These are phyloP conservation scores for Mola mola DNA, from an alignment of 2,113 vertebrate species.

Conservation along the genomic window DNA sequence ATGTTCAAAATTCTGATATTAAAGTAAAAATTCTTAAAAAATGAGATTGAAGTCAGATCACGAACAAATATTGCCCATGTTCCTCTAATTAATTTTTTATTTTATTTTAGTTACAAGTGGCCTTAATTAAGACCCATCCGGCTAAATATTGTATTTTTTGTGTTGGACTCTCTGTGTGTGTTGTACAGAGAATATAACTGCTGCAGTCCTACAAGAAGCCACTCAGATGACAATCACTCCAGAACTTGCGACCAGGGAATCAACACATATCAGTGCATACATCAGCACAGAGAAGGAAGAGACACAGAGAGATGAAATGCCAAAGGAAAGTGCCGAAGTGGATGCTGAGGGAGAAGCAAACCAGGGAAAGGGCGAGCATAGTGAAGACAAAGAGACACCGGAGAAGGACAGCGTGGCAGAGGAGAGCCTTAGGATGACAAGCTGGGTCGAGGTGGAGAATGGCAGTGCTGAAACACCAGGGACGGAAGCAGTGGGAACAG, in stretches of 20 bases:
- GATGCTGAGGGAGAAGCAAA: slow-evolving; percentile 9
- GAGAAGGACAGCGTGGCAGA: slow-evolving; percentile 55
- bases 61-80: too few species aligned
- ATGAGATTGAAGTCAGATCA: too few species aligned
- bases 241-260: slow-evolving; percentile 23
- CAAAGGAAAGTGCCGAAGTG: slow-evolving; percentile 45
- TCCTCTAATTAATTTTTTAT: too few species aligned
- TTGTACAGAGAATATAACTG: slow-evolving; percentile 58
- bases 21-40: too few species aligned
- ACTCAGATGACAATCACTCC: slow-evolving; percentile 44
- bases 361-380: slow-evolving; percentile 8
- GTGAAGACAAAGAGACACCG: slow-evolving; percentile 6
- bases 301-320: slow-evolving; percentile 1
- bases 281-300: slow-evolving; percentile 32
- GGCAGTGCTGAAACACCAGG: slow-evolving; percentile 19
- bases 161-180: background rate
- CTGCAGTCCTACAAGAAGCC: slow-evolving; percentile 56
- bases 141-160: too few species aligned
- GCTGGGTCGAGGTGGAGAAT: slow-evolving; percentile 74
- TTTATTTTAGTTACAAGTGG: too few species aligned
- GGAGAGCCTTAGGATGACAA: slow-evolving; percentile 71
- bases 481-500: slow-evolving; percentile 10
- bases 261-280: background rate
- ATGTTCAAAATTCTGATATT: too few species aligned
- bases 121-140: too few species aligned